Evolutionary conservation across 2,888 invertebrate species (phyloP).

Genomic region (Drosophila peninsularis): DNA sequence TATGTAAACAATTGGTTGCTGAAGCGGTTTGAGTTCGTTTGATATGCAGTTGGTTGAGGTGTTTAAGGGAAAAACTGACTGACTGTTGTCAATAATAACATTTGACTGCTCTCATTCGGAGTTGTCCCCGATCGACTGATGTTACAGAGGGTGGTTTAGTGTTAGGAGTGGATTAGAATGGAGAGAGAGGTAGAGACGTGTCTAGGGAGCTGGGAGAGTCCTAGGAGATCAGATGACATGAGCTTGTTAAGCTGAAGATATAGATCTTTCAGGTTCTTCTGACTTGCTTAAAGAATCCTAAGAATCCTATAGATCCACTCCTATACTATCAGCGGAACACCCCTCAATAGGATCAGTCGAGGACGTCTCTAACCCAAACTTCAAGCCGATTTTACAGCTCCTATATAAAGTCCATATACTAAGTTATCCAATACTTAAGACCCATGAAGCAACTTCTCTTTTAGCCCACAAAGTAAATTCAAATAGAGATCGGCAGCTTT

Average conservation of each 20-base stretch:
- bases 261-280: too few relatives aligned
- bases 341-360: too few relatives aligned
- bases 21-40: conserved; percentile 19
- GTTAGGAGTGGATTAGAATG: not conserved
- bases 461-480: not conserved
- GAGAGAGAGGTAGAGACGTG: not conserved
- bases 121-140: not conserved
- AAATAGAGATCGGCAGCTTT: not conserved
- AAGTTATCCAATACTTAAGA: too few relatives aligned
- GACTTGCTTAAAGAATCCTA: too few relatives aligned
- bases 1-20: conserved; percentile 57
- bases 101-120: not conserved
- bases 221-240: too few relatives aligned
- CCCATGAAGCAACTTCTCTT: too few relatives aligned
- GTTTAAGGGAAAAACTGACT: conserved; percentile 1
- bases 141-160: not conserved
- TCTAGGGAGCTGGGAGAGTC: too few relatives aligned
- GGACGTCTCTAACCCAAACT: not conserved
- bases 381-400: not conserved
- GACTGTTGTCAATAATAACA: conserved; percentile 7
- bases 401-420: too few relatives aligned
- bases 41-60: not conserved
- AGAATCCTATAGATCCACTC: too few relatives aligned
- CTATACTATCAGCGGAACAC: too few relatives aligned
- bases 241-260: too few relatives aligned